These are phyloP conservation scores for Lithophane ornitopus DNA, from an alignment of 2,888 invertebrate genomes.

Conservation along the genomic window DNA sequence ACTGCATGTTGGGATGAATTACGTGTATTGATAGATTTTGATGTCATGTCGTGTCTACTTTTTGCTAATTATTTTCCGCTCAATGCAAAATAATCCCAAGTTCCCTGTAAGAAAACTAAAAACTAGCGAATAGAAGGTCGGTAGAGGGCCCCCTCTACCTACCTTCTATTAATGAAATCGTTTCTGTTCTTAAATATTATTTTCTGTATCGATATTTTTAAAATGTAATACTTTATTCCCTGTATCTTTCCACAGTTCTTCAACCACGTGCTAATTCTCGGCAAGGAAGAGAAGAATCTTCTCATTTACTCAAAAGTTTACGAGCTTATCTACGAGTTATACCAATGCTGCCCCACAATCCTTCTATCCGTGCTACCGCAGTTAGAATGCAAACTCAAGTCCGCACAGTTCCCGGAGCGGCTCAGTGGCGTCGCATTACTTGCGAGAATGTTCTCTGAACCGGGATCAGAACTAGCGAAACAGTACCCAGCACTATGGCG, in stretches of 20 bases:
- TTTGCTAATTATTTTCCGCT: too few relatives aligned
- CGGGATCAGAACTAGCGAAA: constrained; percentile 96
- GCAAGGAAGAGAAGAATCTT: constrained; percentile 96
- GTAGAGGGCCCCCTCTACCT: too few relatives aligned
- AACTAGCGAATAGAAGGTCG: too few relatives aligned
- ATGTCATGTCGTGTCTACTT: too few relatives aligned
- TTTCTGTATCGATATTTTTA: too few relatives aligned
- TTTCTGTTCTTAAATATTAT: too few relatives aligned
- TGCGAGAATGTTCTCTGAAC: constrained; percentile 99
- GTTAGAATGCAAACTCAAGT: constrained; percentile 98
- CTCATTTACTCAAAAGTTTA: constrained; percentile 96
- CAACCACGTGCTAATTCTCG: constrained; percentile 98
- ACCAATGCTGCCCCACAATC: constrained; percentile 97
- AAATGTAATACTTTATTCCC: too few relatives aligned
- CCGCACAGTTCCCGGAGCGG: constrained; percentile 96
- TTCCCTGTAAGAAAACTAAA: too few relatives aligned
- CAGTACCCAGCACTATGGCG: constrained; percentile 97
- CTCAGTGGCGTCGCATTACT: constrained; percentile 96
- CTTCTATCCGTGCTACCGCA: constrained; percentile 97
- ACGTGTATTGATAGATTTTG: neutral
- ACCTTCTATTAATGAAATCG: too few relatives aligned
- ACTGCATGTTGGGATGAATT: neutral
- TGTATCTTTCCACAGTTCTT: constrained; percentile 93
- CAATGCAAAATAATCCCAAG: too few relatives aligned
- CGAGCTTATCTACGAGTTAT: constrained; percentile 98